Evolutionary conservation across 2,113 vertebrate genomes (phyloP), one percentile per base, ranked within the genome.

Genomic region (Anolis carolinensis): DNA sequence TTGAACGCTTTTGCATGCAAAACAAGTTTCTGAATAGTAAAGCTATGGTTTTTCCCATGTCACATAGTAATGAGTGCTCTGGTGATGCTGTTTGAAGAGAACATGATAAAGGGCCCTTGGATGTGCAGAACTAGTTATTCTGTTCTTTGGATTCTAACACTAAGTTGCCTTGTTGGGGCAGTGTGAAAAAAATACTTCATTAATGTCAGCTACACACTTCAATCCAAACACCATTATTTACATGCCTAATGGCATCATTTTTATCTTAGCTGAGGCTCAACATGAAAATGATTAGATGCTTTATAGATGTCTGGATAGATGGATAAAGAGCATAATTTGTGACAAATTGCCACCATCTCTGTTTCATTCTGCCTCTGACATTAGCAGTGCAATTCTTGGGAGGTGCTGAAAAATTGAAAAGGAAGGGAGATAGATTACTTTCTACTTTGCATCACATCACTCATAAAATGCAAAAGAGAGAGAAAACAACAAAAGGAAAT

Each of bases 321-420:
- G 63, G 63, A 76, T 84, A 84, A 48, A 76, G 89, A 90, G 92
- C 89, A 13, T 91, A 89, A 93, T 92, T 93, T 90, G 93, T 91
- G 93, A 93, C 83, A 92, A 86, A 90, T 87, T 88, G 92, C 79
- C 83, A 86, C 90, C 86, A 87, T 0, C 0, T 90, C 59, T 76
- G 36, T 27, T 91, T 92, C 87, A 93, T 91, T 94, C 93, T 93
- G 89, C 89, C 50, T 92, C 88, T 90, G 94, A 92, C 93, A 94
- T 94, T 93, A 93, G 93, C 92, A 91, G 88, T 94, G 92, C 87
- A 89, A 94, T 94, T 87, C 81, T 85, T 80, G 89, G 92, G 91
- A 27, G 74, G 89, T 90, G 93, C 91, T 94, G 89, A 94, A 92
- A 92, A 89, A 92, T 84, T 86, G 89, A 84, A 90, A 85, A 88